These are phyloP conservation scores for Cephus sareptanus DNA, from an alignment of 2,888 invertebrate genomes.

Conservation along the genomic window DNA sequence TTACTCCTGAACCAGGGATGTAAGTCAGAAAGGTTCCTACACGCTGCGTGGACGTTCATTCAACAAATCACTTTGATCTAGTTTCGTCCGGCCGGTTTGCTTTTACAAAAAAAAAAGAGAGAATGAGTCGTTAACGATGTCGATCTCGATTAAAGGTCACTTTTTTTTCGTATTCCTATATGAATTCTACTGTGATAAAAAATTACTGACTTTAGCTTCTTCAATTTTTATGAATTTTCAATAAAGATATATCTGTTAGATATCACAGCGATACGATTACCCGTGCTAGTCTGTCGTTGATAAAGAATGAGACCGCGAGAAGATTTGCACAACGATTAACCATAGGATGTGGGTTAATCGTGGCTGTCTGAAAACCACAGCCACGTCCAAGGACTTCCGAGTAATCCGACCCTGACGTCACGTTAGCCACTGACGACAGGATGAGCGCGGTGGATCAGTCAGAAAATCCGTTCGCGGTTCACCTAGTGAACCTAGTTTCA, in stretches of 20 bases:
- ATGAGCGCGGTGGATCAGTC: background rate
- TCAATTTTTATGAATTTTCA: background rate
- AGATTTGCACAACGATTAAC: background rate
- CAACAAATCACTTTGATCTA: background rate
- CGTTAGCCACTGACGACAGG: background rate
- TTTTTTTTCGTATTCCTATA: background rate
- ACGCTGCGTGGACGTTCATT: background rate
- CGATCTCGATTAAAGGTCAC: background rate
- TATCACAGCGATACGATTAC: background rate
- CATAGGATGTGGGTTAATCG: conserved; percentile 9
- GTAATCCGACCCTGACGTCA: conserved; percentile 27
- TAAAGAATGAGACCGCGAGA: background rate
- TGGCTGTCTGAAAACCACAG: conserved; percentile 22
- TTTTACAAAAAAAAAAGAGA: background rate
- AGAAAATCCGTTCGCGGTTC: background rate
- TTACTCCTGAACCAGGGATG: conserved; percentile 36
- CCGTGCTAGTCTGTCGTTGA: background rate
- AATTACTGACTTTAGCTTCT: background rate
- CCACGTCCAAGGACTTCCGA: conserved; percentile 24
- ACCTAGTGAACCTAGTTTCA: background rate
- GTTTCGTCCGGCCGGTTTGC: background rate
- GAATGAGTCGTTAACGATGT: background rate
- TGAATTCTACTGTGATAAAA: background rate
- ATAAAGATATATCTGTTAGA: background rate
- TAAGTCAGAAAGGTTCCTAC: conserved; percentile 33